A percentile compares a stretch with the other conserved stretches of the same genome.
These are phyloP conservation scores for Tetropium fuscum DNA, from an alignment of 2,888 invertebrate species.

Conservation along the genomic window DNA sequence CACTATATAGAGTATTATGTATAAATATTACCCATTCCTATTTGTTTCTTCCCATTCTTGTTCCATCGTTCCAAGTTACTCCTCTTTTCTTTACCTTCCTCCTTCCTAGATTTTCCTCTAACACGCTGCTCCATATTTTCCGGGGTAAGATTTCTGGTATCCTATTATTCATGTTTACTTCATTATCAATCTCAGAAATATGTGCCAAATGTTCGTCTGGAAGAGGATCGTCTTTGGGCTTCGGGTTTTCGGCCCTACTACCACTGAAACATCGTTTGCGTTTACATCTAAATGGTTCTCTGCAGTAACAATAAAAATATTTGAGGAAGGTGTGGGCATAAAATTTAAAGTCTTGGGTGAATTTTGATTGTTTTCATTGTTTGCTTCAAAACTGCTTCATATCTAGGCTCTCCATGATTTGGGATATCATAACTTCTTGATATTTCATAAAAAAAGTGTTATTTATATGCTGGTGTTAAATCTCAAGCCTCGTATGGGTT, in stretches of 20 bases:
- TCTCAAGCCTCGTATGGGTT: neutral
- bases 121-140: no score
- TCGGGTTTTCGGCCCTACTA: neutral
- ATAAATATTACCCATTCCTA: no score
- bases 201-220: constrained; percentile 2
- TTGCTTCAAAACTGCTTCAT: constrained; percentile 2
- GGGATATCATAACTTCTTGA: constrained; percentile 1
- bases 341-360: constrained; percentile 1
- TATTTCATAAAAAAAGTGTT: neutral
- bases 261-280: neutral
- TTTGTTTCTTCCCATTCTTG: no score
- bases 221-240: constrained; percentile 1
- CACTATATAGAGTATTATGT: no score
- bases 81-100: no score
- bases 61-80: no score
- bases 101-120: no score
- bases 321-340: constrained; percentile 1
- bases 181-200: neutral
- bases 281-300: neutral
- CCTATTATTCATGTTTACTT: constrained; percentile 3
- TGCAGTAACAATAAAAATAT: neutral
- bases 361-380: neutral
- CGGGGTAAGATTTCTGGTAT: constrained; percentile 3
- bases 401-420: neutral
- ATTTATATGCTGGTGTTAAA: constrained; percentile 2